Conservation (phyloP, 2,797 vertebrate genomes). For the Glossophaga mutica region DNA sequence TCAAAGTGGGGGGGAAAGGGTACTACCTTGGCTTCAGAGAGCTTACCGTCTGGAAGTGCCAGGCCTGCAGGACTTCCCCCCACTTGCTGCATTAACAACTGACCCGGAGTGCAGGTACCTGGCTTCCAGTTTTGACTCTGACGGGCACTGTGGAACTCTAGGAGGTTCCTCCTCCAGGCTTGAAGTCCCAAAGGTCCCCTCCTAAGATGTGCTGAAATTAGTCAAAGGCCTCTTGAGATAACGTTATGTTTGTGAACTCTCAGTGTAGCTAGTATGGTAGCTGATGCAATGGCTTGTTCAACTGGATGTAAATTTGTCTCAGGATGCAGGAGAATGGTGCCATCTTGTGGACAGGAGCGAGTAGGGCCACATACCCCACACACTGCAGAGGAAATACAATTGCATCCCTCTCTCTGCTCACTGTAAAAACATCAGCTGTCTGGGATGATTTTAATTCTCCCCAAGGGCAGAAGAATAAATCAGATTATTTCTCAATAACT, state of each 20-base stretch:
- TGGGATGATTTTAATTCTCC: neutral
- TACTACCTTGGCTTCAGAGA: neutral
- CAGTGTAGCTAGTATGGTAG: neutral
- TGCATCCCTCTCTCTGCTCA: neutral
- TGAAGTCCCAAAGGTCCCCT: neutral
- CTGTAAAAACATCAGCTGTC: neutral
- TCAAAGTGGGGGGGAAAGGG: neutral
- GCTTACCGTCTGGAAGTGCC: neutral
- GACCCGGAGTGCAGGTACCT: neutral
- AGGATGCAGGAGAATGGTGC: conserved; percentile 34
- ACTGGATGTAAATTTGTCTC: neutral
- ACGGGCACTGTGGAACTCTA: neutral
- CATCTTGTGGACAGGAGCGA: conserved; percentile 71
- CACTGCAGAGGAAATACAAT: no score
- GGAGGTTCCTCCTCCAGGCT: neutral
- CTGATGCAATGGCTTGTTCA: neutral
- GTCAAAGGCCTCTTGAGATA: neutral
- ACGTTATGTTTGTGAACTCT: neutral
- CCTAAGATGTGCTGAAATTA: neutral
- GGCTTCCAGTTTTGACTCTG: neutral
- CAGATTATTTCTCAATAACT: conserved; percentile 1
- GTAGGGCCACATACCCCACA: neutral
- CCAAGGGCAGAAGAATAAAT: neutral
- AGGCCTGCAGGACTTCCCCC: neutral
- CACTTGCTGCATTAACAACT: neutral